These are phyloP conservation scores for Heterodera schachtii DNA, from an alignment of 1,140 invertebrate genomes.

Conservation along the genomic window DNA sequence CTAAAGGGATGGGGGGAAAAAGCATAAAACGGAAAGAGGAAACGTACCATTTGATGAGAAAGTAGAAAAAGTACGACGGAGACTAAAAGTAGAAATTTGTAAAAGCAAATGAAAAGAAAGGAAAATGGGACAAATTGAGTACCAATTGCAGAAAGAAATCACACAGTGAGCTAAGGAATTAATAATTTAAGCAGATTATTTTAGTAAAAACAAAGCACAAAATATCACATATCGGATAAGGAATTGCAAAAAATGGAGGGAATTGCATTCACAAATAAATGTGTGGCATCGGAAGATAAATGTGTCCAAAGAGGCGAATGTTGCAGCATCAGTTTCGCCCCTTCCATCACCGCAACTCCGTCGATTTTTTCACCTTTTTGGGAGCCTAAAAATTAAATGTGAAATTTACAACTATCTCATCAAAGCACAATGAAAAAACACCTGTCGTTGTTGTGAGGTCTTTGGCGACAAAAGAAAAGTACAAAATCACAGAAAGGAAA, in stretches of 20 bases:
- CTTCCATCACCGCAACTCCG: neutral
- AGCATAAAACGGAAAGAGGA: conserved; percentile 7
- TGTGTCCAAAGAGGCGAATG: neutral
- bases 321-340: conserved; percentile 4
- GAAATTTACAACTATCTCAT: neutral
- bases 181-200: no score
- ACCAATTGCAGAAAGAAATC: neutral
- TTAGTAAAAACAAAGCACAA: neutral
- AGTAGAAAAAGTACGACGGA: no score
- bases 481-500: neutral
- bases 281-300: neutral
- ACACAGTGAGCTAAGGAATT: neutral
- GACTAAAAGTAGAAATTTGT: neutral
- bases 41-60: neutral
- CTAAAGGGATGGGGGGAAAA: neutral
- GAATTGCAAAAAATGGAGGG: neutral
- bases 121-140: no score
- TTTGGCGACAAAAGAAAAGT: neutral
- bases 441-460: neutral
- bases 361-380: neutral
- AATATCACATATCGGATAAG: neutral
- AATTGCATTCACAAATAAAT: neutral
- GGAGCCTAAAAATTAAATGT: neutral
- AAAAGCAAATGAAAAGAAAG: neutral
- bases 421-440: no score